phyloP scores from a whole-genome alignment of 2,888 invertebrate species.

The Cantharis flavilabris region DNA sequence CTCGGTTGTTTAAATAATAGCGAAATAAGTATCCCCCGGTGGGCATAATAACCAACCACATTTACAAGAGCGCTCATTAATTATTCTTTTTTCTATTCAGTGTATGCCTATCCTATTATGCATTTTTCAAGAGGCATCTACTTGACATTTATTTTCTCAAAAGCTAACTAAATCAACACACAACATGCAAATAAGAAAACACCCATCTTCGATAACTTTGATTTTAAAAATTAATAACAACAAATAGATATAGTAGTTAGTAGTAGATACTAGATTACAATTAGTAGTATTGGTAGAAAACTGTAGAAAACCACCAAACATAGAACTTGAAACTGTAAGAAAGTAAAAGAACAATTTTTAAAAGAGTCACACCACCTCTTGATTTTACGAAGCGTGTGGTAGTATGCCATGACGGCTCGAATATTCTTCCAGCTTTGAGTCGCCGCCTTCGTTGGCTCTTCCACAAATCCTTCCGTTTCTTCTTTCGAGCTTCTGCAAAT shows the following conservation, averaged over 20 bases:
- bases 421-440: constrained; percentile 84
- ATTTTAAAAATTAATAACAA: constrained; percentile 11
- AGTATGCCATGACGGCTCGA: constrained; percentile 87
- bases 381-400: constrained; percentile 86
- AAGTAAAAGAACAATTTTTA: constrained; percentile 30
- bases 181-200: not conserved
- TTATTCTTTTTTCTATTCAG: not conserved
- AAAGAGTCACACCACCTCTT: constrained; percentile 68
- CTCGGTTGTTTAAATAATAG: not conserved
- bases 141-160: not conserved
- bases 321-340: constrained; percentile 37
- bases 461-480: constrained; percentile 33
- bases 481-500: constrained; percentile 37
- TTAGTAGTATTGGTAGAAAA: constrained; percentile 20
- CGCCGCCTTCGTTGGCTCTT: constrained; percentile 44
- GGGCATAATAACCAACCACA: not conserved
- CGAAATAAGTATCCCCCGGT: not conserved
- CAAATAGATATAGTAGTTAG: constrained; percentile 6
- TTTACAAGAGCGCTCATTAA: not conserved
- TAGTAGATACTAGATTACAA: constrained; percentile 6
- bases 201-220: constrained; percentile 11
- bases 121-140: not conserved
- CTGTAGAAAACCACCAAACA: constrained; percentile 35
- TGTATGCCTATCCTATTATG: not conserved
- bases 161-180: not conserved